Percentiles rank a stretch among this genome's conserved stretches.
These are phyloP conservation scores for Cosmorhoe ocellata DNA, from an alignment of 2,888 invertebrate species.

Conservation along the genomic window DNA sequence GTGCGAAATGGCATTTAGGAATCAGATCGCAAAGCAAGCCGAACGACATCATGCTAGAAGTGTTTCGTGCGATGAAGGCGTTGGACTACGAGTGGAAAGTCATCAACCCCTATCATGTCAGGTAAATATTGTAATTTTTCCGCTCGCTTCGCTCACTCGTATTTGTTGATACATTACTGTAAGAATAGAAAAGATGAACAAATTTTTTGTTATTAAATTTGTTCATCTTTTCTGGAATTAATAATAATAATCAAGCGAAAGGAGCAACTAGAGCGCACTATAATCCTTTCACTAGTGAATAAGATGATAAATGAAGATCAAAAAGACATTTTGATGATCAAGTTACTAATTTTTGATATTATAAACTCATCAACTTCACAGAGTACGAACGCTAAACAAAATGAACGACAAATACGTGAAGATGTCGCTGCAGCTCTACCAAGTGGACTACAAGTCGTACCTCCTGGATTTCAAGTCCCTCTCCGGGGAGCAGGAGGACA, in stretches of 20 bases:
- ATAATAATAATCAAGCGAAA: too few species aligned
- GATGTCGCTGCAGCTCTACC: constrained; percentile 99
- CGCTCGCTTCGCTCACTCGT: too few species aligned
- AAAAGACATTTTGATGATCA: too few species aligned
- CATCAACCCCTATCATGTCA: constrained; percentile 97
- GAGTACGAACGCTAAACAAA: constrained; percentile 95
- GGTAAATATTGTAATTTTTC: constrained; percentile 43
- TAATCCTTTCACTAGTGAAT: too few species aligned
- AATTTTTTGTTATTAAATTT: too few species aligned
- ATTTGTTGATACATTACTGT: too few species aligned
- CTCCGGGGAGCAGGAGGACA: constrained; percentile 88
- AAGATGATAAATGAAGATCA: too few species aligned
- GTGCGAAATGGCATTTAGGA: constrained; percentile 99
- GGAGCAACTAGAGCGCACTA: too few species aligned
- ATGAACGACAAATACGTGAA: constrained; percentile 93
- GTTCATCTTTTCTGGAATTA: too few species aligned
- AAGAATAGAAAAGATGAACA: too few species aligned
- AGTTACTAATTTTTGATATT: too few species aligned
- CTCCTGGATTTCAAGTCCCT: constrained; percentile 98
- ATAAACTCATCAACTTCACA: too few species aligned
- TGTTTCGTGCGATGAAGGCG: constrained; percentile 99
- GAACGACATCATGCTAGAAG: constrained; percentile 99
- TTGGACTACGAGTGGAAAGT: constrained; percentile 99
- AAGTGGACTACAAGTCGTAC: constrained; percentile 99
- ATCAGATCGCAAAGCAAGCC: constrained; percentile 99